Base-by-base conservation (phyloP, 2,797 vertebrate species). In the Xerus rutilus region DNA sequence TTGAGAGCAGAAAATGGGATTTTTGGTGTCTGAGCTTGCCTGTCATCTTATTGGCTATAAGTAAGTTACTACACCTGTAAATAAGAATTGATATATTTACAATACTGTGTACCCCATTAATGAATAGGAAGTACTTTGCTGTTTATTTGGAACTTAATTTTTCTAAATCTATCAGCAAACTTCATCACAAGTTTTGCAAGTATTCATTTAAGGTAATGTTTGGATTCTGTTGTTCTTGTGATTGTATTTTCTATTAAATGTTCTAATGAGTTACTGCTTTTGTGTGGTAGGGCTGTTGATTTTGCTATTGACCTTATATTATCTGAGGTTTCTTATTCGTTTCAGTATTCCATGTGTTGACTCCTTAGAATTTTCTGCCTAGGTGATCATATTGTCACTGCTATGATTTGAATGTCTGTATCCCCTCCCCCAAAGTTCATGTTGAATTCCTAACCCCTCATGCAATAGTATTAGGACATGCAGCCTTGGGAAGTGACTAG, bases 261-360 rank as follows among this genome's bases (percentile, higher is more conserved):
- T n/a, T 86, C 74, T 89, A 92, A 86, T 86, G 43, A 59, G 81
- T 85, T 45, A 47, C 21, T 73, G 59, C 28, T 96, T 84, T 88
- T 93, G 30, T 89, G 10, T 49, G 54, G 13, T 25, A 72, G 59
- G 54, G 25, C 67, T 79, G n/a, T 82, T 59, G 35, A 39, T 70
- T 81, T 79, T 76, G 43, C 54, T 54, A 18, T 17, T 54, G 52
- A 54, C 52, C n/a, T 57, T 59, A 72, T 7, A 32, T 20, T 89
- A 70, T 91, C 72, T 88, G 39, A 91, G 8, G 7, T 84, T 64
- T 77, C 72, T 77, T 94, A 54, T 65, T 91, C 35, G 39, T 78
- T 57, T 64, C 54, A 77, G 28, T 39, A 88, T 78, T 77, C 32
- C 45, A 57, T 57, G 32, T 78, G 57, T 20, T 65, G 32, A 28